These are phyloP conservation scores for Prinia subflava DNA, from an alignment of 2,113 vertebrate genomes.

Conservation along the genomic window DNA sequence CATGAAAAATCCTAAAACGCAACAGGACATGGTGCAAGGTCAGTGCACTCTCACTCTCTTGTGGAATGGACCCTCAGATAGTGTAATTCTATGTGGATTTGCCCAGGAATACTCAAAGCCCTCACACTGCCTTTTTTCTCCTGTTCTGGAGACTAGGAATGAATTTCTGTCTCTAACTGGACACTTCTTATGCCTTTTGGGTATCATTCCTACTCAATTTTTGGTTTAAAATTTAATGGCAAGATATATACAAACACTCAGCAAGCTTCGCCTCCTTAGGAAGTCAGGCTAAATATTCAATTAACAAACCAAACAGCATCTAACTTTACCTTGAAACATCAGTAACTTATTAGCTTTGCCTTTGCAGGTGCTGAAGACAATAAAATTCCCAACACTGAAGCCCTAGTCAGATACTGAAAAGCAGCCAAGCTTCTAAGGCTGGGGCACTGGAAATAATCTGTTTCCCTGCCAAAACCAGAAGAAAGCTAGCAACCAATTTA, in stretches of 20 bases:
- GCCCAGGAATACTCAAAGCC: neutral
- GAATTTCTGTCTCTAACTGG: neutral
- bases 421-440: neutral
- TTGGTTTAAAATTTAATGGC: neutral
- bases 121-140: neutral
- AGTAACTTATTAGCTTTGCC: neutral
- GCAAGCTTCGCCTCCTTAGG: neutral
- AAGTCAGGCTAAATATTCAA: neutral
- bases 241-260: neutral
- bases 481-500: constrained; percentile 34
- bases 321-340: neutral
- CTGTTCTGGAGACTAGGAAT: neutral
- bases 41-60: neutral
- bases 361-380: constrained; percentile 17
- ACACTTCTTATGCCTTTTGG: neutral
- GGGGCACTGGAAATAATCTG: neutral
- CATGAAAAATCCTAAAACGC: neutral
- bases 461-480: constrained; percentile 4
- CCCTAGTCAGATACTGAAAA: neutral
- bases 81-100: neutral
- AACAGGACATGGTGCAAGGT: neutral
- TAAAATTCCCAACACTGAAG: neutral
- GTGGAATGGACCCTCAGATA: neutral
- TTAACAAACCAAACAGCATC: neutral
- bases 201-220: neutral